A percentile compares a stretch with the other conserved stretches of the same genome.
These are phyloP conservation scores for Arge pagana DNA, from an alignment of 2,888 invertebrate species.

Conservation along the genomic window DNA sequence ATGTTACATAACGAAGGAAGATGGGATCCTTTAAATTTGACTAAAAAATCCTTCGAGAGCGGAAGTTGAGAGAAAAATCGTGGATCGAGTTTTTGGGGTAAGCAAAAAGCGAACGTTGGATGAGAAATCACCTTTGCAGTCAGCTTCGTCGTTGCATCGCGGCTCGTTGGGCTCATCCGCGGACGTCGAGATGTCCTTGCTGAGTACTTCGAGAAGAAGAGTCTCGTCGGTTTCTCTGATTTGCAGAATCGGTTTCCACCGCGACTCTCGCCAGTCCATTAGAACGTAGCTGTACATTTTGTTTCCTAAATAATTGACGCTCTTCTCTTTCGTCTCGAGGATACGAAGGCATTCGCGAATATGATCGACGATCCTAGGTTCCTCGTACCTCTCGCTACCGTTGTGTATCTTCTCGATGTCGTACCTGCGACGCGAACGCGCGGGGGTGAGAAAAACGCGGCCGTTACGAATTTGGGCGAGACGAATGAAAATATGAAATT, in stretches of 20 bases:
- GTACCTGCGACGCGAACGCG: conserved; percentile 47
- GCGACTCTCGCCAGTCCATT: conserved; percentile 46
- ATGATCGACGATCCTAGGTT: conserved; percentile 42
- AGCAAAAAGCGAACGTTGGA: too few species aligned
- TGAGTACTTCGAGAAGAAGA: conserved; percentile 35
- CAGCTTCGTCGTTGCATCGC: conserved; percentile 42
- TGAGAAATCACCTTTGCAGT: conserved; percentile 56
- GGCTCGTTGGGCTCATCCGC: conserved; percentile 40
- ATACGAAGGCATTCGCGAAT: conserved; percentile 48
- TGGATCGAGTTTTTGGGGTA: too few species aligned
- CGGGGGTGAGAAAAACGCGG: too few species aligned
- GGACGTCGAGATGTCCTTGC: conserved; percentile 39
- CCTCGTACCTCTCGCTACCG: conserved; percentile 41
- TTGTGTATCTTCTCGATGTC: conserved; percentile 46
- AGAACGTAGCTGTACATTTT: conserved; percentile 52
- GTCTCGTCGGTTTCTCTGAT: conserved; percentile 56
- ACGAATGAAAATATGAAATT: too few species aligned
- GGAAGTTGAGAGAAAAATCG: too few species aligned
- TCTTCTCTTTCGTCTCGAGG: conserved; percentile 42
- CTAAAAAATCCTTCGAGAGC: too few species aligned
- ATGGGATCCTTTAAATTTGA: too few species aligned
- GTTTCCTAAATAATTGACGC: conserved; percentile 46
- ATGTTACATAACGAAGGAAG: too few species aligned
- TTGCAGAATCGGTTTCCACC: conserved; percentile 59
- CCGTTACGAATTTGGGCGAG: too few species aligned